A percentile compares a stretch with the other conserved stretches of the same genome.
phyloP scores from a whole-genome alignment of 2,888 invertebrate species.

The Antheraea assamensis region DNA sequence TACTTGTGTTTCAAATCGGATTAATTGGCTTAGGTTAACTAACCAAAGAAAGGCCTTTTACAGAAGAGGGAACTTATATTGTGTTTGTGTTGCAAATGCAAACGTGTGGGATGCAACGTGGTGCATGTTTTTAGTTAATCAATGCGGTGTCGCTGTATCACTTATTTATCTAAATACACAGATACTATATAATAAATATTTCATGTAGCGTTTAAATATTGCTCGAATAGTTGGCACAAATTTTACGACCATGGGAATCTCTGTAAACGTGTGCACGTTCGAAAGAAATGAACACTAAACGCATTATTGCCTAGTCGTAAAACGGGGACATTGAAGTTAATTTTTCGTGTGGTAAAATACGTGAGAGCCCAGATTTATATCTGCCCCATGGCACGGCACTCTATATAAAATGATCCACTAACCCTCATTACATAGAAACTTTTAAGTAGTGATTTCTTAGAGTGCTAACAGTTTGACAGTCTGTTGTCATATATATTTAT shows the following conservation, averaged over 20 bases:
- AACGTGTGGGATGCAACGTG: too few relatives aligned
- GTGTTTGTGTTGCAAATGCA: too few relatives aligned
- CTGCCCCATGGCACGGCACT: slow-evolving; percentile 48
- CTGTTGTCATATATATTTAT: slow-evolving; percentile 3
- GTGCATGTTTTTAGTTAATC: too few relatives aligned
- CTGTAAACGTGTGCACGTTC: slow-evolving; percentile 40
- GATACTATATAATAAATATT: not conserved
- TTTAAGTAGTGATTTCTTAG: slow-evolving; percentile 19
- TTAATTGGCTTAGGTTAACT: too few relatives aligned
- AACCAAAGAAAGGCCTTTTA: too few relatives aligned
- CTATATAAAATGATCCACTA: slow-evolving; percentile 57
- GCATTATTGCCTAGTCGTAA: slow-evolving; percentile 54
- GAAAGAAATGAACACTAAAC: slow-evolving; percentile 48
- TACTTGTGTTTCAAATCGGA: too few relatives aligned
- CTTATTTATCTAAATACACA: too few relatives aligned
- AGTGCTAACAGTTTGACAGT: slow-evolving; percentile 13
- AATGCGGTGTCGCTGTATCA: too few relatives aligned
- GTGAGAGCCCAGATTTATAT: slow-evolving; percentile 60
- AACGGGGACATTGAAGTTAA: slow-evolving; percentile 60
- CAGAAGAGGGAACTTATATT: too few relatives aligned
- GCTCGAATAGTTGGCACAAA: not conserved
- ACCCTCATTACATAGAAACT: slow-evolving; percentile 26
- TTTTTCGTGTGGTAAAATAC: slow-evolving; percentile 63
- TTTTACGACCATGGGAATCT: slow-evolving; percentile 5
- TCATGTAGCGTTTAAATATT: not conserved